A percentile compares a stretch with the other conserved stretches of the same genome.
Conservation (phyloP, 2,797 vertebrate genomes). For the Acanthornis magna region DNA sequence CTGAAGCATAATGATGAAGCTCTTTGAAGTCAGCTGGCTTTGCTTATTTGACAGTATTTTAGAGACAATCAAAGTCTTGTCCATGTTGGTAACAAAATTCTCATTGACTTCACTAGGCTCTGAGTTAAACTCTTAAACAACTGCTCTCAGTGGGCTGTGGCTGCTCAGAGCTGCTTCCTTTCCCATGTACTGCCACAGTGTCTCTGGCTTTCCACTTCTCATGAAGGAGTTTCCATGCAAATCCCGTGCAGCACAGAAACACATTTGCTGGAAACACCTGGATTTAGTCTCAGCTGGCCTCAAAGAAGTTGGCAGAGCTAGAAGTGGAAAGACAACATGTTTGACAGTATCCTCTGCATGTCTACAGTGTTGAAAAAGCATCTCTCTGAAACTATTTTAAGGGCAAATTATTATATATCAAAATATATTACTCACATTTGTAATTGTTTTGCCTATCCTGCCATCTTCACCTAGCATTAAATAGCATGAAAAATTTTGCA, state of each 20-base stretch:
- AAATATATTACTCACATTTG: neutral
- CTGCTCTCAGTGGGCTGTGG: neutral
- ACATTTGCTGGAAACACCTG: neutral
- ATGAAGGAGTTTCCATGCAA: neutral
- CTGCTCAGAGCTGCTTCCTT: neutral
- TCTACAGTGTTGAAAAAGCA: neutral
- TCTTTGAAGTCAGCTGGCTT: neutral
- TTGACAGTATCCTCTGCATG: neutral
- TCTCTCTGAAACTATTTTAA: neutral
- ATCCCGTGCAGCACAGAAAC: neutral
- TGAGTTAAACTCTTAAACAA: neutral
- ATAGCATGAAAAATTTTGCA: neutral
- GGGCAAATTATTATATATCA: neutral
- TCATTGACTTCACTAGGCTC: neutral
- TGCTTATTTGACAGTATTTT: neutral
- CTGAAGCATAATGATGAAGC: neutral
- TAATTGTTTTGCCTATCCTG: neutral
- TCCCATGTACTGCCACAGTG: neutral
- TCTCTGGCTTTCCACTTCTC: neutral
- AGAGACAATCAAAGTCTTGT: neutral
- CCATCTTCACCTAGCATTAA: neutral
- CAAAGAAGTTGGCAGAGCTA: neutral
- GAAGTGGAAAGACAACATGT: neutral
- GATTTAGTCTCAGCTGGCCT: neutral
- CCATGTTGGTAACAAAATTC: neutral